Evolutionary conservation across 2,797 vertebrate species (phyloP).

Genomic region (Lycodopsis pacificus): DNA sequence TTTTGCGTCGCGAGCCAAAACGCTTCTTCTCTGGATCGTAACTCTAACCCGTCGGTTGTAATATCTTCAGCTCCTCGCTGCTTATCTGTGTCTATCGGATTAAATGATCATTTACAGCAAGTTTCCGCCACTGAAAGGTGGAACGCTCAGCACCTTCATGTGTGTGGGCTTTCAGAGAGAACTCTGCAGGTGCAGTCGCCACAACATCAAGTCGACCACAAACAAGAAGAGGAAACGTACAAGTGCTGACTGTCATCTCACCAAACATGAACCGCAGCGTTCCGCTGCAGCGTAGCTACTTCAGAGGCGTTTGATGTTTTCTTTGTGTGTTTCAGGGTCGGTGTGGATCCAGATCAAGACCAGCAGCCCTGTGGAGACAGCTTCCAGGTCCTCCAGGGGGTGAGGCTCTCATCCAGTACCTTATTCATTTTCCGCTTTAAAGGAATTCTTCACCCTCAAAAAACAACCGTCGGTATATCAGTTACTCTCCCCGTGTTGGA

Average conservation of each 20-base stretch:
- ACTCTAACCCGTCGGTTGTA: not conserved
- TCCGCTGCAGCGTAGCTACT: no score
- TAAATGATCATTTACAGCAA: not conserved
- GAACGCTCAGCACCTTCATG: not conserved
- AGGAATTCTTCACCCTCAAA: not conserved
- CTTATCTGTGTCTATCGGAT: not conserved
- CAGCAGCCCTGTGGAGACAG: conserved; percentile 91
- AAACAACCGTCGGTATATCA: not conserved
- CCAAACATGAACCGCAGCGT: not conserved
- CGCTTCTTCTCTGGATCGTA: accelerated
- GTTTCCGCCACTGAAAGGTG: not conserved
- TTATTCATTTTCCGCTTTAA: not conserved
- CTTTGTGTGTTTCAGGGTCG: conserved; percentile 84
- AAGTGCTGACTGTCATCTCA: not conserved
- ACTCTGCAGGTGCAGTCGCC: not conserved
- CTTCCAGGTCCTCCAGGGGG: conserved; percentile 97
- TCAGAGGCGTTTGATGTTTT: not conserved
- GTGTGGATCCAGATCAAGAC: conserved; percentile 96
- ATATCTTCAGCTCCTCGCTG: not conserved
- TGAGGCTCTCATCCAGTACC: conserved; percentile 80
- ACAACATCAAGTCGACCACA: not conserved
- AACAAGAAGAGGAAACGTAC: no score
- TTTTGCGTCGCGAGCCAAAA: not conserved
- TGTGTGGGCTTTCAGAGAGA: conserved; percentile 8
- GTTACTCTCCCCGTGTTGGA: not conserved